Evolutionary conservation across 2,113 vertebrate species (phyloP), one percentile per base, ranked within the genome.

Genomic region (Fulmarus glacialis): DNA sequence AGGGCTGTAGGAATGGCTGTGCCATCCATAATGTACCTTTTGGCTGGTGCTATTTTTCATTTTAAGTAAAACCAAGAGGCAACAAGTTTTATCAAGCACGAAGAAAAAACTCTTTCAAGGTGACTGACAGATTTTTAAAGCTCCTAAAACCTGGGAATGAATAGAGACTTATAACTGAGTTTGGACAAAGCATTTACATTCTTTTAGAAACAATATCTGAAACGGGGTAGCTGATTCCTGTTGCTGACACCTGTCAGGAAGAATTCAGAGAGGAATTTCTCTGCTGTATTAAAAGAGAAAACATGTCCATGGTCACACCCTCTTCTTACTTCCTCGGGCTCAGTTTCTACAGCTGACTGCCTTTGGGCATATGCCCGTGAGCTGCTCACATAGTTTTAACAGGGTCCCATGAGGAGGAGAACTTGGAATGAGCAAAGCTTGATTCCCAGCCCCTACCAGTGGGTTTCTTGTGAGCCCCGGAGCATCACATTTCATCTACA

Each of bases 211-310:
- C 34, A 84, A 3, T 56, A 82, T 50, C 60, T 64, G 73, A 75
- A 91, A 66, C 0, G 1, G 27, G 10, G 29, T 34, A 45, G 38
- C 32, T 52, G 72, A 86, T 90, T 93, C 23, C 73, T 89, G 26
- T 53, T 72, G 53, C 58, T 91, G 80, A 94, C 29, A 66, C 34
- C 38, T 82, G 75, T 68, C 81, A 86, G 48, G 23, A 66, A 82
- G 62, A 91, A 88, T 82, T 95, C 62, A 91, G 78, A 88, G 60
- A 85, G 53, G 70, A 92, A 80, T 91, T 93, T 80, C 52, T 79
- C 53, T n/a, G 8, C 7, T 82, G n/a, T 36, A 50, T 55, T 87
- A 55, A 68, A 92, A 75, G 43, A 60, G 48, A 96, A 95, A 91
- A 85, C 38, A 40, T 53, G 45, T 26, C 73, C 21, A 6, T 84